Conservation (phyloP, 1,140 invertebrate genomes). For the Leptonema lineaticorne region DNA sequence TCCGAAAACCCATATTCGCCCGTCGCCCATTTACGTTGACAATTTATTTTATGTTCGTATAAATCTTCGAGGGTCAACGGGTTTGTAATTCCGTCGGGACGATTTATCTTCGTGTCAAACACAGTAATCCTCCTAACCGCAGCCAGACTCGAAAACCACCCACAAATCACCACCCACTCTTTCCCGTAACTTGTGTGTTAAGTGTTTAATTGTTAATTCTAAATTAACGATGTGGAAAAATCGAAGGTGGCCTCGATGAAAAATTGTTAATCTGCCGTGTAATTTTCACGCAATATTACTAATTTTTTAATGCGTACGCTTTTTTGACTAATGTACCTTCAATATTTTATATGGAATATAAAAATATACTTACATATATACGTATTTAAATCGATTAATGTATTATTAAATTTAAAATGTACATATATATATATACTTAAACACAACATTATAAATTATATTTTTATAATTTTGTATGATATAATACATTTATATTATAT, state of each 20-base stretch:
- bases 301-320: too few species aligned
- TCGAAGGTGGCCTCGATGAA: too few species aligned
- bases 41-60: conserved; percentile 27
- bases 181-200: not conserved
- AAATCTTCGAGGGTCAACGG: conserved; percentile 28
- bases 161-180: not conserved
- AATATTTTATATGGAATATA: too few species aligned
- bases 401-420: too few species aligned
- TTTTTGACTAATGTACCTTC: too few species aligned
- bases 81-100: conserved; percentile 22
- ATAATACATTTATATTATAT: too few species aligned
- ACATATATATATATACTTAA: too few species aligned
- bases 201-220: conserved; percentile 23
- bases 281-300: not conserved
- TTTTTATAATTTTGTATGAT: too few species aligned
- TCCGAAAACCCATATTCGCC: conserved; percentile 20
- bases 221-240: not conserved
- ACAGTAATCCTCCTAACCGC: conserved; percentile 16
- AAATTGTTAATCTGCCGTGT: not conserved
- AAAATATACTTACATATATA: too few species aligned
- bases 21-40: conserved; percentile 26
- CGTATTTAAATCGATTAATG: too few species aligned
- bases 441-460: too few species aligned
- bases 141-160: too few species aligned
- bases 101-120: conserved; percentile 26